Conservation (phyloP, 2,888 invertebrate genomes). For the Ennomos fuscantarius region DNA sequence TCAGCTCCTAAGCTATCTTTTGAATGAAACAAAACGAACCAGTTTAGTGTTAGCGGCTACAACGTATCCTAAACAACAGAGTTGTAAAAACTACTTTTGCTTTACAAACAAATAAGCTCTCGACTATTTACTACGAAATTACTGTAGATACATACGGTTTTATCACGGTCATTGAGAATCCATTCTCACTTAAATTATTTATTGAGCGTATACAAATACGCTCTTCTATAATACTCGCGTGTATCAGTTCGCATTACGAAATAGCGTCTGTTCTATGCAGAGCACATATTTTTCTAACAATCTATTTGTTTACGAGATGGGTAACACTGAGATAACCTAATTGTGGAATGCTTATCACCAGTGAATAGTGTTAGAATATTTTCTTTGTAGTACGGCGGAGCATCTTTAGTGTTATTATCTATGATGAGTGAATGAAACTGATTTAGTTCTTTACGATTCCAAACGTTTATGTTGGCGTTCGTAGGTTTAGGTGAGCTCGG, state of each 20-base stretch:
- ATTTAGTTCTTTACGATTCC: neutral
- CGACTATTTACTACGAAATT: constrained; percentile 1
- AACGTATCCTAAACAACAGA: too few species aligned
- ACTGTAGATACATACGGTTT: constrained; percentile 2
- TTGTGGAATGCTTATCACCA: constrained; percentile 61
- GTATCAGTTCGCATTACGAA: constrained; percentile 41
- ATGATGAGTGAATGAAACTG: neutral
- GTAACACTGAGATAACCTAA: constrained; percentile 72
- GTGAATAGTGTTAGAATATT: constrained; percentile 61
- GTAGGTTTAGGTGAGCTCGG: neutral
- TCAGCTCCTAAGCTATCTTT: too few species aligned
- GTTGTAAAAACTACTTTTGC: too few species aligned
- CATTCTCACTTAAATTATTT: constrained; percentile 27
- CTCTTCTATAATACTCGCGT: constrained; percentile 16
- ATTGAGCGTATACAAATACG: constrained; percentile 24
- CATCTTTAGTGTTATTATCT: neutral
- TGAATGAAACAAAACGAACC: too few species aligned
- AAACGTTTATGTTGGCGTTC: neutral
- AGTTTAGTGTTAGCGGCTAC: too few species aligned
- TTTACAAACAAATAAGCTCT: too few species aligned
- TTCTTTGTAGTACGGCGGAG: constrained; percentile 43
- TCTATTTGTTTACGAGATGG: constrained; percentile 64
- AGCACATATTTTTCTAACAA: constrained; percentile 33
- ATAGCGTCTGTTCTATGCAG: constrained; percentile 32
- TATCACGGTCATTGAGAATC: constrained; percentile 1